Evolutionary conservation across 2,113 vertebrate species (phyloP).

Genomic region (Clarias magur): DNA sequence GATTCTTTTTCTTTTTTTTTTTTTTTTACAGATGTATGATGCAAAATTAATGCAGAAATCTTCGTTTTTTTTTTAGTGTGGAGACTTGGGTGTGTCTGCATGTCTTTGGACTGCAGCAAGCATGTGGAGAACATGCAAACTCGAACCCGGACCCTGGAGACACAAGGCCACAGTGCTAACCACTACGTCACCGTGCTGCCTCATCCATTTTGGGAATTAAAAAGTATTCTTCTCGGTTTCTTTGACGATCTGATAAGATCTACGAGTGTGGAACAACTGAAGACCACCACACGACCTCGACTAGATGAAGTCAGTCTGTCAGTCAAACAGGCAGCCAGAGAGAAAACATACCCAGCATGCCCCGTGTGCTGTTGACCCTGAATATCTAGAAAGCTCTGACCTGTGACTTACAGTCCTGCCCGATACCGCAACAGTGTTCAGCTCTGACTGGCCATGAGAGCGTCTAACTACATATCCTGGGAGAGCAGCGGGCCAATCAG

Average conservation of each 20-base stretch:
- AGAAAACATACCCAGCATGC: background rate
- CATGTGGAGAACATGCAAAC: too few species aligned
- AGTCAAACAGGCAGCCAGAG: background rate
- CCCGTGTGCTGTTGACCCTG: background rate
- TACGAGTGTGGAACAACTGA: background rate
- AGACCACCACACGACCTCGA: background rate
- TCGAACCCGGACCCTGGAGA: too few species aligned
- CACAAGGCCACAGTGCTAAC: too few species aligned
- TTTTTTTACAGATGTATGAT: background rate
- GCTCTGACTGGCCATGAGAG: conserved; percentile 54
- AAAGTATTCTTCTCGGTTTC: background rate
- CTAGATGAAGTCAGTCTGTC: background rate
- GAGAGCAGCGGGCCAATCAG: conserved; percentile 54
- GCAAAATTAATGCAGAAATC: background rate
- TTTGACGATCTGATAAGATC: background rate
- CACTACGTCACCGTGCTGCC: too few species aligned
- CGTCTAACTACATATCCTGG: conserved; percentile 32
- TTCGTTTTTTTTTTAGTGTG: background rate
- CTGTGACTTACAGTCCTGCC: background rate
- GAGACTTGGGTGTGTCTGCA: too few species aligned
- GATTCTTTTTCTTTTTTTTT: background rate
- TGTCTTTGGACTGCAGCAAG: too few species aligned
- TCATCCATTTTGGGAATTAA: background rate
- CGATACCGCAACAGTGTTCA: background rate
- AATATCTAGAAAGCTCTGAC: background rate